These are phyloP conservation scores for Epizoanthus ramosus DNA, from an alignment of 92 coral and sea anemone species.

Conservation along the genomic window DNA sequence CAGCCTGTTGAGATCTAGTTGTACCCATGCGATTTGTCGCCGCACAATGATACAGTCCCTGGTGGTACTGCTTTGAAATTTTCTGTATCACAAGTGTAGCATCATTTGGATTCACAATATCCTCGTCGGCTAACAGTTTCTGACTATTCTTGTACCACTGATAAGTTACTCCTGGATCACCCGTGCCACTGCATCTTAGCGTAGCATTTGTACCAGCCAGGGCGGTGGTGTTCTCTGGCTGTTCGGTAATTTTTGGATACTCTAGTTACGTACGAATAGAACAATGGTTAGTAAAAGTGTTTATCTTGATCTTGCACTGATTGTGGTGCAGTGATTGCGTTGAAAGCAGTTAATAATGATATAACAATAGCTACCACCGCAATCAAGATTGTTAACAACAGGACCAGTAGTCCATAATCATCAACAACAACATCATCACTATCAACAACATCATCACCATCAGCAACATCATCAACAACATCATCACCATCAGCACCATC, in stretches of 20 bases:
- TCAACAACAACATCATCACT: too few relatives aligned
- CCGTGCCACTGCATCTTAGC: constrained; percentile 73
- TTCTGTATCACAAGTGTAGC: constrained; percentile 23
- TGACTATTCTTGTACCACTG: constrained; percentile 75
- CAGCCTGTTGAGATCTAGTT: constrained; percentile 61
- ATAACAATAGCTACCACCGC: too few relatives aligned
- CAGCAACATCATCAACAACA: too few relatives aligned
- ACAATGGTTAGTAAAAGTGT: not conserved
- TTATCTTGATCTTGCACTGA: too few relatives aligned
- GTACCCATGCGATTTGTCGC: constrained; percentile 65
- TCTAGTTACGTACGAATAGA: constrained; percentile 41
- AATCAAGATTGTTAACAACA: too few relatives aligned
- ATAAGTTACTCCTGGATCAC: constrained; percentile 76
- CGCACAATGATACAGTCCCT: constrained; percentile 69
- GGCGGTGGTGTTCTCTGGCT: constrained; percentile 82
- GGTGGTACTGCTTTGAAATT: constrained; percentile 46
- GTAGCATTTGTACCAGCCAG: constrained; percentile 51
- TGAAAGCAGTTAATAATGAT: too few relatives aligned
- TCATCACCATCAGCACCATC: too few relatives aligned
- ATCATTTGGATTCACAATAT: constrained; percentile 53
- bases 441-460: too few relatives aligned
- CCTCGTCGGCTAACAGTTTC: constrained; percentile 45
- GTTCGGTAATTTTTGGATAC: constrained; percentile 67
- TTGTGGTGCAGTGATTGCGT: too few relatives aligned
- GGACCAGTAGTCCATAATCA: too few relatives aligned